Evolutionary conservation across 2,888 invertebrate species (phyloP).

Genomic region (Xestobium rufovillosum): DNA sequence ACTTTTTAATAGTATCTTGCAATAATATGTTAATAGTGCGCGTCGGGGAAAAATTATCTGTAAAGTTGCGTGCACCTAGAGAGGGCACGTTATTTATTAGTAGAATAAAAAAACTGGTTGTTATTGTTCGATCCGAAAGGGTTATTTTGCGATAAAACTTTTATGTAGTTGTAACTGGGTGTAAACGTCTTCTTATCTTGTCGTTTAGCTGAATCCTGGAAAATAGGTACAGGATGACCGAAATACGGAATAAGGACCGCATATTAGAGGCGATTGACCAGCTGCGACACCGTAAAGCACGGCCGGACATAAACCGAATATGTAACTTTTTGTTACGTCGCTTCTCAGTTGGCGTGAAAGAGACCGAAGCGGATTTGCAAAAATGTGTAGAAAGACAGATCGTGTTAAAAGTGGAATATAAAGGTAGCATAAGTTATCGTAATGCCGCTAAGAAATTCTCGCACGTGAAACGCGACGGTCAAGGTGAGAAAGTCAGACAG

Average conservation of each 20-base stretch:
- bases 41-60: too few relatives aligned
- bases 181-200: too few relatives aligned
- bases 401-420: conserved; percentile 77
- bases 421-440: conserved; percentile 77
- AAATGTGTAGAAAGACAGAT: conserved; percentile 66
- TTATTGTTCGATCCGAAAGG: too few relatives aligned
- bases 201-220: too few relatives aligned
- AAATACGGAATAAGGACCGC: conserved; percentile 62
- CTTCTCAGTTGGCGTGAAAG: conserved; percentile 61
- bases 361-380: conserved; percentile 64
- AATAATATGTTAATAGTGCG: too few relatives aligned
- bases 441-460: conserved; percentile 61
- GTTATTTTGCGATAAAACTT: conserved; percentile 1
- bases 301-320: conserved; percentile 76
- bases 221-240: conserved; percentile 27
- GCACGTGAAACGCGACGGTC: conserved; percentile 44
- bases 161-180: too few relatives aligned
- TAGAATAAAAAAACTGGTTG: too few relatives aligned
- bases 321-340: conserved; percentile 72
- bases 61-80: too few relatives aligned
- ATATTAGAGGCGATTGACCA: conserved; percentile 82
- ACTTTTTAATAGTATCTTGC: too few relatives aligned
- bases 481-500: conserved; percentile 11
- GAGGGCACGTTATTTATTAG: too few relatives aligned
- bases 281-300: conserved; percentile 72